Evolutionary conservation across 2,888 invertebrate species (phyloP).

Genomic region (Seira sanloemensis): DNA sequence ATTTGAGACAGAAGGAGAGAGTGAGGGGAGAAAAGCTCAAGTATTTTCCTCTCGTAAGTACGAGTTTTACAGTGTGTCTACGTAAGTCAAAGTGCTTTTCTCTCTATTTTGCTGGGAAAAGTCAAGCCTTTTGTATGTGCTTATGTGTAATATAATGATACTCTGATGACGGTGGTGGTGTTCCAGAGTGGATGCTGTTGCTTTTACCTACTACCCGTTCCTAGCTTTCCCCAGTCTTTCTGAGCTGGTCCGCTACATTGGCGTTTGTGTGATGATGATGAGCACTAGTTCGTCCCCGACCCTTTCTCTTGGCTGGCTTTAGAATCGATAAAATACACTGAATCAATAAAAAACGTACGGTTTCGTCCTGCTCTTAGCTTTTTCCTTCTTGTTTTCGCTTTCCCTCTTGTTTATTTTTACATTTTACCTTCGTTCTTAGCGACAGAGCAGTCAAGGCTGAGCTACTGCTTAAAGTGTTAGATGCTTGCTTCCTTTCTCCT

Average conservation of each 20-base stretch:
- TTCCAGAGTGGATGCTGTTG: background rate
- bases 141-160: too few species aligned
- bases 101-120: too few species aligned
- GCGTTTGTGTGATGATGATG: background rate
- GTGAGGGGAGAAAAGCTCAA: too few species aligned
- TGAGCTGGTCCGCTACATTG: background rate
- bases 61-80: too few species aligned
- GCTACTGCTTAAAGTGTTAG: background rate
- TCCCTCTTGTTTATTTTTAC: conserved; percentile 14
- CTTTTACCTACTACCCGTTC: background rate
- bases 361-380: conserved; percentile 30
- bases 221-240: background rate
- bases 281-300: conserved; percentile 33
- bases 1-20: too few species aligned
- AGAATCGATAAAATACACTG: conserved; percentile 61
- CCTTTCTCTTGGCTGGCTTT: conserved; percentile 26
- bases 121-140: too few species aligned
- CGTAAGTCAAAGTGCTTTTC: too few species aligned
- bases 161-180: background rate
- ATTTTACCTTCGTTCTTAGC: conserved; percentile 30
- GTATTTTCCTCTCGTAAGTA: too few species aligned
- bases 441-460: conserved; percentile 56
- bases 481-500: too few species aligned
- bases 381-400: conserved; percentile 21
- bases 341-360: conserved; percentile 51